Evolutionary conservation across 2,797 vertebrate species (phyloP), one percentile per base, ranked within the genome.

Genomic region (Acipenser transmontanus): DNA sequence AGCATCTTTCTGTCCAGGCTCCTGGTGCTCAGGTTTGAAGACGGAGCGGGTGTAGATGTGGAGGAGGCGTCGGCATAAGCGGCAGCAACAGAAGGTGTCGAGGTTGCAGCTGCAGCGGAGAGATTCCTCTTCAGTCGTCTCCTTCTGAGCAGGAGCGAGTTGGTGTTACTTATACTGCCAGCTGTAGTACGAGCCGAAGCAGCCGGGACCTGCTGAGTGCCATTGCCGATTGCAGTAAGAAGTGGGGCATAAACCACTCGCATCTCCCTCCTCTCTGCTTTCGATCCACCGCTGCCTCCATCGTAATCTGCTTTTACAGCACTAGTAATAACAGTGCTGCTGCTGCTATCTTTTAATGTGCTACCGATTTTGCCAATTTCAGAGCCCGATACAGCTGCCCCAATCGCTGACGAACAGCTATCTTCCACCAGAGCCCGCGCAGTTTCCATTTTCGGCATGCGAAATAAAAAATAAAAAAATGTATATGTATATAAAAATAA

Each of bases 51-150:
- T 34, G 34, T 34, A 34, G 34, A 34, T 34, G 34, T 34, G 64
- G 81, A 71, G 75, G 82, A 76, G 70, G 88, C 68, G 82, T 77
- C 84, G 78, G 87, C 77, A 20, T 85, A 71, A 4, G 34, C 34
- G 80, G 78, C 52, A 77, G 81, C 71, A 61, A 4, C 34, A 34
- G 34, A 34, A 34, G 34, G 34, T 34, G 34, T 34, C 4, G 81
- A 52, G 74, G 83, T 73, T 68, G 57, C 76, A 70, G 86, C 82
- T 50, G 87, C 77, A 48, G 85, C 81, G 49, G 95, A 93, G 77
- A 93, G 84, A 80, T 95, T 93, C 84, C 93, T 88, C 86, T 95
- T 97, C 80, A 95, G 85, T 78, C 94, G 87, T 74, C 92, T 88
- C 76, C 94, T 88, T 76, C 92, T 81, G 73, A 92, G 76, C 71